Conservation (phyloP, 2,113 vertebrate genomes). For the Lophura nycthemera region DNA sequence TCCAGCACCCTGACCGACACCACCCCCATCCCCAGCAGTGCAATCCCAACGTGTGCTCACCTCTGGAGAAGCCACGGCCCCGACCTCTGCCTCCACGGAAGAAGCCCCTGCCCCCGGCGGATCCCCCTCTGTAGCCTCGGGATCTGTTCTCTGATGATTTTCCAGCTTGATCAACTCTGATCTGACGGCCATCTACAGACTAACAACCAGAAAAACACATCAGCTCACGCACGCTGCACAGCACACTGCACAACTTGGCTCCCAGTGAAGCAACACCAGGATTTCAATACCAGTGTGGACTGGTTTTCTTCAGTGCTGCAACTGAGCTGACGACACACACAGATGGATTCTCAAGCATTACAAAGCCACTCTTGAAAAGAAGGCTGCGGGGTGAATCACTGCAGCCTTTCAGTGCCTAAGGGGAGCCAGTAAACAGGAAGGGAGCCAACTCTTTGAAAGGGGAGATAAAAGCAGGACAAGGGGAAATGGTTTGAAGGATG, state of each 20-base stretch:
- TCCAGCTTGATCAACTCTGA: slow-evolving; percentile 95
- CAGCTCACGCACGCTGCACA: fast-evolving
- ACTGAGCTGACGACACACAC: fast-evolving
- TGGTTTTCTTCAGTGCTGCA: fast-evolving
- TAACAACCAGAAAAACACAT: slow-evolving; percentile 2
- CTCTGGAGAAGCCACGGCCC: slow-evolving; percentile 85
- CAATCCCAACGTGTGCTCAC: neutral
- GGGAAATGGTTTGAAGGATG: too few species aligned
- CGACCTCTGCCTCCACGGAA: slow-evolving; percentile 82
- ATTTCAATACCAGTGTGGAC: fast-evolving
- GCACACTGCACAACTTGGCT: fast-evolving
- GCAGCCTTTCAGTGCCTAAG: too few species aligned
- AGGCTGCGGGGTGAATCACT: too few species aligned
- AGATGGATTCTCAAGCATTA: fast-evolving
- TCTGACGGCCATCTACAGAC: slow-evolving; percentile 92
- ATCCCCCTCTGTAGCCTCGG: slow-evolving; percentile 82
- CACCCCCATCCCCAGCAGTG: fast-evolving
- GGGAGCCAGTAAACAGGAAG: too few species aligned
- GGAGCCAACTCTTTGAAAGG: too few species aligned
- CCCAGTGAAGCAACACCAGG: fast-evolving
- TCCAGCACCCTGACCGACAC: fast-evolving
- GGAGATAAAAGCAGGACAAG: too few species aligned
- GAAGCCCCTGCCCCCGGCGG: neutral
- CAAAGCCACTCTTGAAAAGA: fast-evolving
- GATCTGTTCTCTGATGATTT: slow-evolving; percentile 87